Evolutionary conservation across 2,888 invertebrate genomes (phyloP).

Genomic region (Acanthosepion lycidas): DNA sequence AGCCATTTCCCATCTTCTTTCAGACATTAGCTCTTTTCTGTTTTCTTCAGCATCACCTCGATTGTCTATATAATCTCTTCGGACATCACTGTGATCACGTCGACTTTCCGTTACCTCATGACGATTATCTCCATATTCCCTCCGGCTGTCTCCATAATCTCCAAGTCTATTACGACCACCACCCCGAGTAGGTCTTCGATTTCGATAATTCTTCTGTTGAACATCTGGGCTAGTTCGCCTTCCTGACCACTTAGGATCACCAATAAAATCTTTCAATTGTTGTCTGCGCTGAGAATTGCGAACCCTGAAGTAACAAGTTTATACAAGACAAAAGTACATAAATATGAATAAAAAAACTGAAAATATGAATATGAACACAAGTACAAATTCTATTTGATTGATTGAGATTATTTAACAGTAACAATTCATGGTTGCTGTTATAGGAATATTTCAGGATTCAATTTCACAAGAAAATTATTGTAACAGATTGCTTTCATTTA

Average conservation of each 20-base stretch:
- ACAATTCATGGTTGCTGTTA: no score
- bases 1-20: not conserved
- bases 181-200: not conserved
- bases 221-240: not conserved
- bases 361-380: no score
- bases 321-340: not conserved
- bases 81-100: constrained; percentile 6
- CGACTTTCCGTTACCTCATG: constrained; percentile 11
- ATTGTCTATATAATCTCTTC: not conserved
- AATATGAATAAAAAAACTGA: no score
- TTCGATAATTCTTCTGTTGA: constrained; percentile 45
- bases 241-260: constrained; percentile 42
- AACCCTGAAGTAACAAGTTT: constrained; percentile 25
- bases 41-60: constrained; percentile 39
- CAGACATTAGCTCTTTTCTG: not conserved
- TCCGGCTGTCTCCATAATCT: constrained; percentile 36
- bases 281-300: constrained; percentile 38
- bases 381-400: no score
- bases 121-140: constrained; percentile 20
- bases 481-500: no score
- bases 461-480: no score
- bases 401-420: no score
- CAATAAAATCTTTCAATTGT: constrained; percentile 42
- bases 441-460: no score
- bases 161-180: not conserved